These are phyloP conservation scores for Zoanthus sociatus DNA, from an alignment of 92 coral and sea anemone species.

Conservation along the genomic window DNA sequence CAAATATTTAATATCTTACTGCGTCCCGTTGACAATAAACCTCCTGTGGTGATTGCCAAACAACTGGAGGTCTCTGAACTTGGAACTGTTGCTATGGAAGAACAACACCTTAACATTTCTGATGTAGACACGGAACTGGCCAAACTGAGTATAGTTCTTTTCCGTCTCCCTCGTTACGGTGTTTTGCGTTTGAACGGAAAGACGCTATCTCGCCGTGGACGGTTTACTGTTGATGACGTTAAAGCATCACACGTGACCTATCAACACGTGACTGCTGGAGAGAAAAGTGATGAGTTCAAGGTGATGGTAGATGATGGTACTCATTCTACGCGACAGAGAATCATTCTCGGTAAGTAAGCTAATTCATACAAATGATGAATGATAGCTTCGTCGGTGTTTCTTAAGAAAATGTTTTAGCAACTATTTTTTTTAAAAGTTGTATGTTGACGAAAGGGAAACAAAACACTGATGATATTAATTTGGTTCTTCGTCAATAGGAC, in stretches of 20 bases:
- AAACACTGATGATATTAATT: too few species aligned
- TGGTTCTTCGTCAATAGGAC: too few species aligned
- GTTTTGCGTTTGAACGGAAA: conserved; percentile 65
- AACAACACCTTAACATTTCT: conserved; percentile 29
- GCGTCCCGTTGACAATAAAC: conserved; percentile 81
- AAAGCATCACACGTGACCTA: conserved; percentile 69
- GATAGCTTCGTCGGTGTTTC: too few species aligned
- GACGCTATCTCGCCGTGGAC: conserved; percentile 63
- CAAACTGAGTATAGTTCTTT: conserved; percentile 62
- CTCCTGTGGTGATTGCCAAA: conserved; percentile 58
- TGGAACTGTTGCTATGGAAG: conserved; percentile 51
- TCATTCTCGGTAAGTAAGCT: conserved; percentile 76
- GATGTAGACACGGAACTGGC: conserved; percentile 72
- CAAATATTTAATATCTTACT: conserved; percentile 69
- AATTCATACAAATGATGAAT: neutral
- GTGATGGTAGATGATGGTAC: conserved; percentile 80
- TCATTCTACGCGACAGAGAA: conserved; percentile 63
- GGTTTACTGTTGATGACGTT: conserved; percentile 79
- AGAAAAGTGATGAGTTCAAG: conserved; percentile 82
- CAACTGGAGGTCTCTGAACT: conserved; percentile 68
- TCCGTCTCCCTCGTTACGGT: conserved; percentile 80
- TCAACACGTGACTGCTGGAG: conserved; percentile 72
- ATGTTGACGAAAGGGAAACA: too few species aligned
- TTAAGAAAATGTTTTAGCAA: too few species aligned
- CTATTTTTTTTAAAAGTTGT: too few species aligned